Percentiles rank a stretch among this genome's conserved stretches.
phyloP scores from a whole-genome alignment of 2,888 invertebrate genomes.

The Monoplex corrugatus region DNA sequence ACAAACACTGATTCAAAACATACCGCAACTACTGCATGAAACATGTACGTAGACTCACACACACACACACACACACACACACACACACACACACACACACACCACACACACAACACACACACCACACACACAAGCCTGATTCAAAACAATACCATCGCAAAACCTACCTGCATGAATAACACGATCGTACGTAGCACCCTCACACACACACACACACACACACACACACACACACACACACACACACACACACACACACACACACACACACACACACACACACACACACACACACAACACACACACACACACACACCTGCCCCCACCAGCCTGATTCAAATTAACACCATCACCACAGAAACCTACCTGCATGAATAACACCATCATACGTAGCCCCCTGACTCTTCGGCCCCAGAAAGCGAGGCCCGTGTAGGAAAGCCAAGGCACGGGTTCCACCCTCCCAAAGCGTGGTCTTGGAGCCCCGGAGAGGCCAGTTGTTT shows the following conservation, averaged over 20 bases:
- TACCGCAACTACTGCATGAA: no score
- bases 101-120: background rate
- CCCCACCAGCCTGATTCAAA: background rate
- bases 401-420: conserved; percentile 13
- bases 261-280: background rate
- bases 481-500: conserved; percentile 81
- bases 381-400: conserved; percentile 34
- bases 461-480: conserved; percentile 86
- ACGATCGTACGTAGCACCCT: background rate
- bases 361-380: conserved; percentile 34
- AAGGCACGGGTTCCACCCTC: conserved; percentile 88
- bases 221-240: background rate
- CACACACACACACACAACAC: background rate
- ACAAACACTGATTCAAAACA: no score
- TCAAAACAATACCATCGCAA: no score
- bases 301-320: background rate
- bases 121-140: background rate
- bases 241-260: background rate
- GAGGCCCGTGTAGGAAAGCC: conserved; percentile 78
- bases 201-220: conserved; percentile 7
- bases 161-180: conserved; percentile 31
- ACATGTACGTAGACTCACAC: background rate
- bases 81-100: no score
- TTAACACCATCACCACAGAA: background rate
- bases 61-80: background rate